Evolutionary conservation across 2,113 vertebrate genomes (phyloP).

Genomic region (Lamprotornis superbus): DNA sequence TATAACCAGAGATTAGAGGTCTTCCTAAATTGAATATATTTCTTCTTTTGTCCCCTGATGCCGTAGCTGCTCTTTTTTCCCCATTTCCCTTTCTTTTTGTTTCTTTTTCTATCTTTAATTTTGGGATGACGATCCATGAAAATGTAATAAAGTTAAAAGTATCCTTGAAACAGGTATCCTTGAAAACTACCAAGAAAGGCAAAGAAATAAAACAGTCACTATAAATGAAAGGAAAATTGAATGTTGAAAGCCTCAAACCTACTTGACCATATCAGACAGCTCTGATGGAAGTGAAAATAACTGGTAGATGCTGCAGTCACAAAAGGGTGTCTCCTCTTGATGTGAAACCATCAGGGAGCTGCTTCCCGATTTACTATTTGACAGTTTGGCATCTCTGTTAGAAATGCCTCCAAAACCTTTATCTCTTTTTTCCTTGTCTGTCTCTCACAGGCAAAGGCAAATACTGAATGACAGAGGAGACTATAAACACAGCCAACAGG

Average conservation of each 20-base stretch:
- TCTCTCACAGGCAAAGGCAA: conserved; percentile 43
- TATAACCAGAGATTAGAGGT: conserved; percentile 63
- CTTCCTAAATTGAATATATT: conserved; percentile 55
- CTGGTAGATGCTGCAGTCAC: neutral
- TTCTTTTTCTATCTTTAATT: conserved; percentile 13
- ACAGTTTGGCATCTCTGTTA: conserved; percentile 67
- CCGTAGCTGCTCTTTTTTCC: neutral
- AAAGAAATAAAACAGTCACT: conserved; percentile 51
- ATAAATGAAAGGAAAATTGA: conserved; percentile 31
- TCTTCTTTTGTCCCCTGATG: conserved; percentile 36
- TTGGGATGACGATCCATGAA: neutral
- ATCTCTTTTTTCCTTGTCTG: conserved; percentile 24
- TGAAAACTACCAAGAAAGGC: neutral
- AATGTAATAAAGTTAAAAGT: neutral
- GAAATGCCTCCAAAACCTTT: conserved; percentile 6
- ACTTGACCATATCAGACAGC: conserved; percentile 53
- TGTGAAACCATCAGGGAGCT: conserved; percentile 36
- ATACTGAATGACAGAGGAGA: conserved; percentile 51
- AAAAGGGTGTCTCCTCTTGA: conserved; percentile 48
- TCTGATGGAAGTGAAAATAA: conserved; percentile 45
- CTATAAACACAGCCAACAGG: conserved; percentile 33
- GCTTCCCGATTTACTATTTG: conserved; percentile 28
- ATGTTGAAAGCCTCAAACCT: conserved; percentile 48
- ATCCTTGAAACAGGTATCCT: conserved; percentile 10
- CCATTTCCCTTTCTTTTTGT: neutral